Percentiles rank a stretch among this genome's conserved stretches.
phyloP scores from a whole-genome alignment of 1,140 invertebrate genomes.

The Capitella teleta region DNA sequence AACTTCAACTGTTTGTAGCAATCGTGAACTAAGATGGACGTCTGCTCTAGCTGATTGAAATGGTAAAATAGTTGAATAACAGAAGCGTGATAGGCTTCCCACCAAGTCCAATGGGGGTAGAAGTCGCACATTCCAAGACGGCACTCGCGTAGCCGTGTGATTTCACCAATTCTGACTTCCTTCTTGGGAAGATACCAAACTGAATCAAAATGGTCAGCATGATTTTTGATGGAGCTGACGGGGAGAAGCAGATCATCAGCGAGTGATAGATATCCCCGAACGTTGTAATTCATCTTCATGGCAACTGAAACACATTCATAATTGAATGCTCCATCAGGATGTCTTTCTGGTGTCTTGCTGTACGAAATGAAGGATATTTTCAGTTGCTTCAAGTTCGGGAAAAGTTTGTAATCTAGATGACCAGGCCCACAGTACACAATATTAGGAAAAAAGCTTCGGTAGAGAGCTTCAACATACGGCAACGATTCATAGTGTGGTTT shows the following conservation, averaged over 20 bases:
- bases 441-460: slow-evolving; percentile 28
- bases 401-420: slow-evolving; percentile 24
- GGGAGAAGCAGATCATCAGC: slow-evolving; percentile 21
- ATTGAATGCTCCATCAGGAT: slow-evolving; percentile 8
- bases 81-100: slow-evolving; percentile 3
- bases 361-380: slow-evolving; percentile 29
- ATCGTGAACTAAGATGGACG: neutral
- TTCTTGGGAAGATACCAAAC: slow-evolving; percentile 6
- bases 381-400: slow-evolving; percentile 21
- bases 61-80: neutral
- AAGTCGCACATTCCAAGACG: slow-evolving; percentile 7
- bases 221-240: neutral
- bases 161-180: slow-evolving; percentile 3
- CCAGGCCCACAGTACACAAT: slow-evolving; percentile 36
- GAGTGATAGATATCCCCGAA: slow-evolving; percentile 30
- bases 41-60: neutral
- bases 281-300: slow-evolving; percentile 35
- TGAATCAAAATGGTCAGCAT: neutral
- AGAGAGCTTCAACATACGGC: slow-evolving; percentile 31
- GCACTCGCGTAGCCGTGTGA: slow-evolving; percentile 7
- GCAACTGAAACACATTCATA: slow-evolving; percentile 35
- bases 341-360: slow-evolving; percentile 13
- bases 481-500: slow-evolving; percentile 31
- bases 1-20: slow-evolving; percentile 2
- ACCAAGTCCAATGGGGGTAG: slow-evolving; percentile 5